Evolutionary conservation across 2,113 vertebrate species (phyloP).

Genomic region (Lepus timidus): DNA sequence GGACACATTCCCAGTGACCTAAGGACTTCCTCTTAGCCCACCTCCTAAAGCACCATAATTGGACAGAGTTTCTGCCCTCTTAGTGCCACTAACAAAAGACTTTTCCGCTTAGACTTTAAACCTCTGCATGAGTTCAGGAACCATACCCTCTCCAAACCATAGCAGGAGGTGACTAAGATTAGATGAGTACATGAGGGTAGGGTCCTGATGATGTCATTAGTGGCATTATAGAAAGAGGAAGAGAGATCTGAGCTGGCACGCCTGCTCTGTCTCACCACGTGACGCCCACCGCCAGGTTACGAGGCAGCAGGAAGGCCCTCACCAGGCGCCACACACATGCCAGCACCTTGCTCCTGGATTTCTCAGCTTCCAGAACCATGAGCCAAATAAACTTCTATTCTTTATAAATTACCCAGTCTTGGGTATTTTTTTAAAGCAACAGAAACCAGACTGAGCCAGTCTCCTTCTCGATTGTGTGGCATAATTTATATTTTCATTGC

Average conservation of each 20-base stretch:
- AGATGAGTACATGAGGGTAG: too few species aligned
- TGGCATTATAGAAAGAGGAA: not conserved
- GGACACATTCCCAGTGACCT: too few species aligned
- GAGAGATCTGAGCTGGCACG: not conserved
- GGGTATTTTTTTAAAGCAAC: not conserved
- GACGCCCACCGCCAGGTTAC: not conserved
- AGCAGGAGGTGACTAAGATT: not conserved
- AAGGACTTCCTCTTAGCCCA: too few species aligned
- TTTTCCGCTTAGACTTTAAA: too few species aligned
- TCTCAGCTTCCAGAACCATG: not conserved
- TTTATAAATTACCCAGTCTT: too few species aligned
- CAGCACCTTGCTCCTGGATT: not conserved
- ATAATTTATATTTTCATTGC: not conserved
- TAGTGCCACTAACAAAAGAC: too few species aligned
- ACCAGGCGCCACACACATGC: not conserved
- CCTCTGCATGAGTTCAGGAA: too few species aligned
- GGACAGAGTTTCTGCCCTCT: too few species aligned
- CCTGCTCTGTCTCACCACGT: not conserved
- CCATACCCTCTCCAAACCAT: too few species aligned
- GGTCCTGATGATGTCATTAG: too few species aligned
- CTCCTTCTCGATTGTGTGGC: not conserved
- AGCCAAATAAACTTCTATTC: not conserved
- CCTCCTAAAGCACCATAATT: too few species aligned
- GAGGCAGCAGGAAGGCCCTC: not conserved
- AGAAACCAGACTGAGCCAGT: not conserved